Base-by-base conservation (phyloP, 2,797 vertebrate genomes). In the Scleropages formosus region DNA sequence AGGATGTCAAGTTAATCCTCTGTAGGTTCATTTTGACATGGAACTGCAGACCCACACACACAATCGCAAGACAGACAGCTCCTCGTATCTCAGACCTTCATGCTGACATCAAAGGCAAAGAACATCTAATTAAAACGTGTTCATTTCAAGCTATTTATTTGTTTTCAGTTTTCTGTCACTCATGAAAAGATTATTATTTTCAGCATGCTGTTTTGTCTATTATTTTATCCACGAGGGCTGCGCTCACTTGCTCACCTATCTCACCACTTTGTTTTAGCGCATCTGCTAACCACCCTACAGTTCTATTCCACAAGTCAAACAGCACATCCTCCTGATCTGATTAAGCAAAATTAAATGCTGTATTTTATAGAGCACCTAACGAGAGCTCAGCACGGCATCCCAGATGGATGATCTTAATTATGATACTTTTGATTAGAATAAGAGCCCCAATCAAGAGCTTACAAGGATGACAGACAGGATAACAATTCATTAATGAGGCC, bases 371-470 rank as follows among this genome's bases (percentile, higher is more conserved):
- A 70, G 49, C 4, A n/a, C 22, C 49, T 70, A 56, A 26, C 68
- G 22, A 70, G 68, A 70, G 47, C 49, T 70, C 68, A 24, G 47
- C 68, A 70, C 68, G 49, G 47, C 68, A 16, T 56, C 49, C 20
- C 68, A 24, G 9, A 53, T 70, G 49, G 24, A 70, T 70, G 47
- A 53, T 70, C 49, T 70, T 70, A 70, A 70, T 56, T 56, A 56
- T 26, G 47, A 26, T 16, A 9, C 68, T 53, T 70, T 70, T 70
- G 68, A 70, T 70, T 56, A 70, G 68, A 70, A 70, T 58, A 70
- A 70, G 47, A 70, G 49, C 24, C 51, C 68, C 49, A 70, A 70
- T 70, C 68, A 56, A 53, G 49, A 70, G 47, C 68, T 49, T 70
- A 49, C 68, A 31, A 3, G 68, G 68, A 58, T 70, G 68, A 70